Evolutionary conservation across 2,888 invertebrate species (phyloP).

Genomic region (Lissonota sp.): DNA sequence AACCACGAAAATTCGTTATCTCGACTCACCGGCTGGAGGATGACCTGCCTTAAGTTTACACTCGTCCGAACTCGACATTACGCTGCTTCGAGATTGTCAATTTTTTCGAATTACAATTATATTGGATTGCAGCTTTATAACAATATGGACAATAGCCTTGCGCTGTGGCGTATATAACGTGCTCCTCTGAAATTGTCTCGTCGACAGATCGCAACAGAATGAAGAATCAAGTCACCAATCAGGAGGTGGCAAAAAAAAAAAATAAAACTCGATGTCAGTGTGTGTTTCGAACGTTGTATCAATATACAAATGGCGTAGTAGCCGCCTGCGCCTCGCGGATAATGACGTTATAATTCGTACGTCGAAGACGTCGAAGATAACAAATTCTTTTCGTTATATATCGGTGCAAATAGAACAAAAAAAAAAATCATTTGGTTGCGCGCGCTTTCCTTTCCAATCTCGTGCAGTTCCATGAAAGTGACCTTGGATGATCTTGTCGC

Average conservation of each 20-base stretch:
- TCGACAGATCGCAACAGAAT: constrained; percentile 49
- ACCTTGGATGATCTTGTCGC: too few relatives aligned
- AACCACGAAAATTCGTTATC: constrained; percentile 50
- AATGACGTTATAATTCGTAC: too few relatives aligned
- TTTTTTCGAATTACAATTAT: neutral
- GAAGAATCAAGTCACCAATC: constrained; percentile 11
- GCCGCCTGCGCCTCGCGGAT: too few relatives aligned
- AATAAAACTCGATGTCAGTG: neutral
- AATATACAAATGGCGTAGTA: too few relatives aligned
- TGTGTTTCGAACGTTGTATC: neutral
- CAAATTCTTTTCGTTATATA: too few relatives aligned
- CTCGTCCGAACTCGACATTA: constrained; percentile 88
- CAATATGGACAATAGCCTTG: constrained; percentile 53
- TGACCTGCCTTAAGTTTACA: constrained; percentile 93
- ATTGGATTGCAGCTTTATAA: constrained; percentile 5
- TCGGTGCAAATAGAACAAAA: too few relatives aligned
- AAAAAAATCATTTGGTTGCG: too few relatives aligned
- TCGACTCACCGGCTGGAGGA: constrained; percentile 92
- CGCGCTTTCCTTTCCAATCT: too few relatives aligned
- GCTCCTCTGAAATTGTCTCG: constrained; percentile 5
- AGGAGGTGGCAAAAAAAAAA: constrained; percentile 15
- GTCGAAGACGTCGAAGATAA: too few relatives aligned
- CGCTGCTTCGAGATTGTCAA: neutral
- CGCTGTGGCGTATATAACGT: neutral
- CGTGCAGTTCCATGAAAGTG: too few relatives aligned